A percentile compares a stretch with the other conserved stretches of the same genome.
These are phyloP conservation scores for Caenorhabditis virilis DNA, from an alignment of 2,888 invertebrate genomes.

Conservation along the genomic window DNA sequence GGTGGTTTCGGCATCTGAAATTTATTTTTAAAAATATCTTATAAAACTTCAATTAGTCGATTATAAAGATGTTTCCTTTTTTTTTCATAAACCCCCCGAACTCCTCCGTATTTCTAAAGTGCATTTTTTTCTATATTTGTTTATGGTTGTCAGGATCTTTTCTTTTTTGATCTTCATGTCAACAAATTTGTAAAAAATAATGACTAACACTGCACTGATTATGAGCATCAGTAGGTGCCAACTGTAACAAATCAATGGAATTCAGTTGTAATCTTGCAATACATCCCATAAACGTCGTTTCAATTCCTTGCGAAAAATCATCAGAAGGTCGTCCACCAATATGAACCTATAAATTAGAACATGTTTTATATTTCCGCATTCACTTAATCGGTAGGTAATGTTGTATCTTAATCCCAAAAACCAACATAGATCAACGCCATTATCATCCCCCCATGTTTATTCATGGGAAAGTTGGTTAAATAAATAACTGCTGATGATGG, in stretches of 20 bases:
- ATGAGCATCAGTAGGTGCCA: slow-evolving; percentile 52
- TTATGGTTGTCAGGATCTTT: too few species aligned
- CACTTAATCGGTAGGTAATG: too few species aligned
- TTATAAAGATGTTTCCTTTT: background rate
- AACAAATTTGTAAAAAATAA: too few species aligned
- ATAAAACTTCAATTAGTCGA: slow-evolving; percentile 1
- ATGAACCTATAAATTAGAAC: slow-evolving; percentile 51
- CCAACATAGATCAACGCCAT: background rate
- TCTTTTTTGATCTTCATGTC: too few species aligned
- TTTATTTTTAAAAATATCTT: too few species aligned
- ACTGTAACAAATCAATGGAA: slow-evolving; percentile 55
- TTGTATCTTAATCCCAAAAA: background rate
- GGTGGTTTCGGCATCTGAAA: slow-evolving; percentile 52
- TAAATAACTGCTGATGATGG: too few species aligned
- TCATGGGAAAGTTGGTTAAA: background rate
- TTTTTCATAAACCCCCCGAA: too few species aligned
- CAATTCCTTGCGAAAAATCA: slow-evolving; percentile 58
- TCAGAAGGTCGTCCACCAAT: slow-evolving; percentile 63
- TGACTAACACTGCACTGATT: slow-evolving; percentile 13
- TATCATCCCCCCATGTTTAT: background rate
- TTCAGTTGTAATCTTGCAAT: slow-evolving; percentile 59
- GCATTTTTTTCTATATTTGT: too few species aligned
- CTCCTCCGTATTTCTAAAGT: too few species aligned
- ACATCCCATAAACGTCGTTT: slow-evolving; percentile 51
- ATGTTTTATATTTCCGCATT: too few species aligned